Base-by-base conservation (phyloP, 2,113 vertebrate genomes). In the Melospiza georgiana region DNA sequence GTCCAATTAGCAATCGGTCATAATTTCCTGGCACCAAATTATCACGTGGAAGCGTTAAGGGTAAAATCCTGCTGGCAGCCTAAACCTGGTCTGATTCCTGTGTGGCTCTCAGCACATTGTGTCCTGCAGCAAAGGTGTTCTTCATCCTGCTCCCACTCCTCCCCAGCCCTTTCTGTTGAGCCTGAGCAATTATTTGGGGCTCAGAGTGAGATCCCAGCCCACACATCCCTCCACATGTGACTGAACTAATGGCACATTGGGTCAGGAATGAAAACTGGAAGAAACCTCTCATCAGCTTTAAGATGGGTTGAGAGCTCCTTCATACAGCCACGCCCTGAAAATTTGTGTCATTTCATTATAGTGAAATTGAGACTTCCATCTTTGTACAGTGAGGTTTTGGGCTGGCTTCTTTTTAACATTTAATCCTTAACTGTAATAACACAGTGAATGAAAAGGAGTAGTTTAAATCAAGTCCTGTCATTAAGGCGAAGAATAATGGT, bases 401-500 rank as follows among this genome's bases (percentile, higher is more conserved):
- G 33, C 61, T 30, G 28, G 31, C 39, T 89, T 81, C 37, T 48
- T 75, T 65, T 61, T 37, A 82, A 72, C 49, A 73, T 89, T 62
- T 80, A 48, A 80, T 74, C 41, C 46, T 62, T 46, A 58, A 39
- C 15, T 90, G 27, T 57, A 85, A 83, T 94, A 93, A 86, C 4
- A 24, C 0, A 83, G 37, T 3, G 20, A 86, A 90, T 52, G 30
- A 80, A 91, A 86, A 86, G 30, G 55, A 90, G 63, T 21, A 77
- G 39, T 74, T 95, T 80, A 94, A 92, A 95, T 74, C 78, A 62
- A 94, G 61, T 39, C 59, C 75, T 84, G 68, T 66, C 78, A 63
- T 92, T 67, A 74, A 92, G 72, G 61, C 71, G 86, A 94, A 52
- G 35, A 93, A 71, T 43, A 52, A 88, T 27, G 68, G 48, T 49